A percentile compares a stretch with the other conserved stretches of the same genome.
Conservation (phyloP, 2,113 vertebrate species). For the Peucedramus taeniatus region DNA sequence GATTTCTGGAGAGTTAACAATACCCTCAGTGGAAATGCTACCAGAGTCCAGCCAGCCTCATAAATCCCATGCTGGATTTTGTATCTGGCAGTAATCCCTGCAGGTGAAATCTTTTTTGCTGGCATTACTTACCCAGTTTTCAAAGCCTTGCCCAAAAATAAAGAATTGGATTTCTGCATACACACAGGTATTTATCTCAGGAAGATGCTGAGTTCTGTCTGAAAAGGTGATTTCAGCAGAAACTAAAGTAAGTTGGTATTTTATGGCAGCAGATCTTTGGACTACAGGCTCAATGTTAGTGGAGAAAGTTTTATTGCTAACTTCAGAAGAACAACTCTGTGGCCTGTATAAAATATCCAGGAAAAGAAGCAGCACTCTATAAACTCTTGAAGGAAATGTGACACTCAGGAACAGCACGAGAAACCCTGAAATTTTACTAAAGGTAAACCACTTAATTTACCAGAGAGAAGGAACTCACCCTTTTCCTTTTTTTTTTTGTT, state of each 20-base stretch:
- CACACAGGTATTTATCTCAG: neutral
- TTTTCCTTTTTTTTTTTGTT: neutral
- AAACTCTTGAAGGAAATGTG: neutral
- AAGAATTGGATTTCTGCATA: neutral
- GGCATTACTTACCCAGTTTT: neutral
- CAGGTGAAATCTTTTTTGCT: neutral
- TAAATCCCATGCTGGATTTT: neutral
- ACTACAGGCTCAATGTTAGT: neutral
- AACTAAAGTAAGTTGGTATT: neutral
- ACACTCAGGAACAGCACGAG: neutral
- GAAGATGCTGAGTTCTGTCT: neutral
- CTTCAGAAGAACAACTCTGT: neutral
- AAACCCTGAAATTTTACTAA: neutral
- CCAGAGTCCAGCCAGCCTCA: neutral
- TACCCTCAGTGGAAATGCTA: neutral
- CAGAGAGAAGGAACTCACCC: neutral
- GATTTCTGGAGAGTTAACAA: neutral
- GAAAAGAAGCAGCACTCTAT: neutral
- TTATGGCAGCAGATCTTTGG: neutral
- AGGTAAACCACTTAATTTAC: neutral
- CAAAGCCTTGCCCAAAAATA: neutral
- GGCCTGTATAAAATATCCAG: neutral
- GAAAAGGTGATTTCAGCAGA: neutral
- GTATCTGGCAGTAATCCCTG: neutral
- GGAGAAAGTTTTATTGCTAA: neutral